Evolutionary conservation across 2,113 vertebrate genomes (phyloP).

Genomic region (Hyperoodon ampullatus): DNA sequence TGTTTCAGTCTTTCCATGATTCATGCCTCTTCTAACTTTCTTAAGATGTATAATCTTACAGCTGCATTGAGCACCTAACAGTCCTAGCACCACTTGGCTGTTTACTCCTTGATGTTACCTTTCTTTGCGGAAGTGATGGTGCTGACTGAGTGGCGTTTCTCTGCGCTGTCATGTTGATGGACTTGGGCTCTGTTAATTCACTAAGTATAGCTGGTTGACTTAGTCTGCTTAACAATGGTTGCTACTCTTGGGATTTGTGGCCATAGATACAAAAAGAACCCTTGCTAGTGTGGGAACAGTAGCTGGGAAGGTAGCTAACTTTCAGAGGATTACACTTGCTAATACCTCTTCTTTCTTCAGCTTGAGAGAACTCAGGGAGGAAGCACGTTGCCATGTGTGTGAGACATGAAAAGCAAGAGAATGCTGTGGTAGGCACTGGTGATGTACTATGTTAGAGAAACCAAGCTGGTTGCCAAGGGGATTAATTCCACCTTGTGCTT

Average conservation of each 20-base stretch:
- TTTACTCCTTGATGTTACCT: neutral
- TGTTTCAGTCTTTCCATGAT: neutral
- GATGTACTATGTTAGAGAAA: fast-evolving
- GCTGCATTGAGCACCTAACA: neutral
- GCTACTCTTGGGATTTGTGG: slow-evolving; percentile 23
- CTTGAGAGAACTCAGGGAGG: neutral
- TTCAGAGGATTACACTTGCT: neutral
- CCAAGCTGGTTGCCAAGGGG: neutral
- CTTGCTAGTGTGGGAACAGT: neutral
- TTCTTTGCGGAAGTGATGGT: neutral
- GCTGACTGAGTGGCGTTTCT: neutral
- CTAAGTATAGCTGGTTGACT: neutral
- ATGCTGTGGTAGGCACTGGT: neutral
- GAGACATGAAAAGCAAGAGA: neutral
- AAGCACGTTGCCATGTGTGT: neutral
- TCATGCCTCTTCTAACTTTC: neutral
- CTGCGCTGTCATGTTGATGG: neutral
- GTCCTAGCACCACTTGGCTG: neutral
- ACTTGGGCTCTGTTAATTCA: neutral
- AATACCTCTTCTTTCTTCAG: neutral
- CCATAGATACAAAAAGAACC: neutral
- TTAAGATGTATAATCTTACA: neutral
- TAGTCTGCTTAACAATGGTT: neutral
- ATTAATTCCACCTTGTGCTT: neutral
- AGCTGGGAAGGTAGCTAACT: neutral